These are phyloP conservation scores for Meriones psammophilus DNA, from an alignment of 2,797 vertebrate species.

Conservation along the genomic window DNA sequence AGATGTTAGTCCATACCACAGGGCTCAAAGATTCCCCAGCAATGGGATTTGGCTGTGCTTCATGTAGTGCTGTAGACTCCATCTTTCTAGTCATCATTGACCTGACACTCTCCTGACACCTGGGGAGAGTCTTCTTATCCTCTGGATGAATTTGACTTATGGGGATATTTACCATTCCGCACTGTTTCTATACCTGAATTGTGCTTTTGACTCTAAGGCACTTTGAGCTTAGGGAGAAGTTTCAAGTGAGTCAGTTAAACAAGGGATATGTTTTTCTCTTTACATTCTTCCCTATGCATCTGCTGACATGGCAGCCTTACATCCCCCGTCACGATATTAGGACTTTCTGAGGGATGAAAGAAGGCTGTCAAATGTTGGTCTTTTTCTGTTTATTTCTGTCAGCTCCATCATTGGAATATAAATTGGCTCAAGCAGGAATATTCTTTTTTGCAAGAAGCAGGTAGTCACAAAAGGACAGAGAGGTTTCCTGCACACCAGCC, in stretches of 20 bases:
- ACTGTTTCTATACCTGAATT: not conserved
- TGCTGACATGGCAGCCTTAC: too few relatives aligned
- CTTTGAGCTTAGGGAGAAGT: constrained; percentile 13
- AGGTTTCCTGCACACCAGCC: not conserved
- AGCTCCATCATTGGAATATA: not conserved
- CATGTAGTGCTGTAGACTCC: not conserved
- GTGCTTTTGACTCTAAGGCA: not conserved
- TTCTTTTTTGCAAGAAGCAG: not conserved
- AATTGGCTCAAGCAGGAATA: not conserved
- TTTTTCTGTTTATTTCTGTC: not conserved
- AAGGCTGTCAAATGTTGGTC: not conserved
- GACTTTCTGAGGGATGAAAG: not conserved
- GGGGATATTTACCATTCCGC: not conserved
- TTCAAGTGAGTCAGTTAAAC: not conserved
- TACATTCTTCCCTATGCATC: not conserved
- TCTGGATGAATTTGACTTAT: not conserved
- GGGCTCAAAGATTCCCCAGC: not conserved
- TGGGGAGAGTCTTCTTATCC: not conserved
- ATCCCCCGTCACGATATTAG: accelerated
- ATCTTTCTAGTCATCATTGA: not conserved
- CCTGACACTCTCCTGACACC: not conserved
- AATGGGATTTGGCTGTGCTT: not conserved
- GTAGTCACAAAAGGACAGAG: constrained; percentile 7
- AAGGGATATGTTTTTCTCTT: not conserved
- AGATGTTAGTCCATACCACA: not conserved